Evolutionary conservation across 2,888 invertebrate genomes (phyloP).

Genomic region (Geophilus truncorum): DNA sequence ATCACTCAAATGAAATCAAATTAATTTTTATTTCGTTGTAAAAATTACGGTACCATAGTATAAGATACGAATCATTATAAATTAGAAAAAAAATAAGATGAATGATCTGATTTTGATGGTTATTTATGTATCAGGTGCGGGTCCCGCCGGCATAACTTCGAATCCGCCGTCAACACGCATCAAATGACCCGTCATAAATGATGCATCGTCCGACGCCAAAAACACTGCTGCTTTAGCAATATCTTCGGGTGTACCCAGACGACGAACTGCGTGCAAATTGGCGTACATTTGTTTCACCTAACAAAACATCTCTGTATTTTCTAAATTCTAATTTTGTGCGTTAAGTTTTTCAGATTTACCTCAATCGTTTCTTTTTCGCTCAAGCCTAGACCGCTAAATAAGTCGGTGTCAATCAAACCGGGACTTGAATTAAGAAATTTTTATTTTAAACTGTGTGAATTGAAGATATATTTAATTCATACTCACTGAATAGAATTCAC

Average conservation of each 20-base stretch:
- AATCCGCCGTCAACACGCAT: neutral
- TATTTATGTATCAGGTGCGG: too few species aligned
- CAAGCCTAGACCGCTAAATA: neutral
- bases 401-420: neutral
- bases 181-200: neutral
- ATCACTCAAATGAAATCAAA: neutral
- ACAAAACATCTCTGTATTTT: neutral
- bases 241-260: neutral
- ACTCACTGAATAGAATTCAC: neutral
- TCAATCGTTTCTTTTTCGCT: neutral
- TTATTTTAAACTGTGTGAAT: too few species aligned
- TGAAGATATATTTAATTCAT: neutral
- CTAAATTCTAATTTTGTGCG: neutral
- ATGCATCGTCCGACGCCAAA: neutral
- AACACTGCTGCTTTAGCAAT: neutral
- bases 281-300: neutral
- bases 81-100: too few species aligned
- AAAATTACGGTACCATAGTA: too few species aligned
- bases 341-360: neutral
- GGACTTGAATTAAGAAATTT: neutral
- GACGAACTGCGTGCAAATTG: neutral
- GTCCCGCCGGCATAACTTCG: neutral
- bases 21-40: neutral
- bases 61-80: too few species aligned
- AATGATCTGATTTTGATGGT: too few species aligned